Conservation (phyloP, 2,113 vertebrate genomes). For the Motacilla alba region DNA sequence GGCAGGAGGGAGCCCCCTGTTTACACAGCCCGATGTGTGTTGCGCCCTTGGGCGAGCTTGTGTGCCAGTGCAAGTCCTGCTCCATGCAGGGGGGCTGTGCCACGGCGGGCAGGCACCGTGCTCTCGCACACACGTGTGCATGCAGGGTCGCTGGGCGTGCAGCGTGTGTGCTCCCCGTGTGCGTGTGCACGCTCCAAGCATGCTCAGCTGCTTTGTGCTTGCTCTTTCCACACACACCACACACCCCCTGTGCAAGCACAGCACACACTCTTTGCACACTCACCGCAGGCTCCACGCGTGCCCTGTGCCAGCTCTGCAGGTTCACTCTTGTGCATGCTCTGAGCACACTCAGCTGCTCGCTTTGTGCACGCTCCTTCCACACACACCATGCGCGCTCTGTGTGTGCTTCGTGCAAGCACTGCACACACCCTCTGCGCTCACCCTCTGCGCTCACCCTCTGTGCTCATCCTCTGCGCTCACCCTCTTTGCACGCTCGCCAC, state of each 20-base stretch:
- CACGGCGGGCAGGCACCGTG: fast-evolving
- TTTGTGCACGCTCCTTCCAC: not conserved
- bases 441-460: not conserved
- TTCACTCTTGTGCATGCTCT: fast-evolving
- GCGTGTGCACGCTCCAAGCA: fast-evolving
- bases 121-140: fast-evolving
- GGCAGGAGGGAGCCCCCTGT: not conserved
- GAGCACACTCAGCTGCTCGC: not conserved
- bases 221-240: not conserved
- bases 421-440: not conserved
- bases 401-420: fast-evolving
- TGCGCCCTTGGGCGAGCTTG: fast-evolving
- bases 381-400: fast-evolving
- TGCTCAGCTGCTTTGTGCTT: fast-evolving
- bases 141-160: fast-evolving
- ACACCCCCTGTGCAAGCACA: fast-evolving
- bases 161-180: fast-evolving
- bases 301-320: not conserved
- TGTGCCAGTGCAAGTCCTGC: not conserved
- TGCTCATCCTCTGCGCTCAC: not conserved
- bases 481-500: fast-evolving
- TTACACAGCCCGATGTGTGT: fast-evolving
- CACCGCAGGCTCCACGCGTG: not conserved
- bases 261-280: not conserved
- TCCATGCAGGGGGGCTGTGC: fast-evolving